Conservation (phyloP, 2,797 vertebrate species). For the Oreonectes daqikongensis region DNA sequence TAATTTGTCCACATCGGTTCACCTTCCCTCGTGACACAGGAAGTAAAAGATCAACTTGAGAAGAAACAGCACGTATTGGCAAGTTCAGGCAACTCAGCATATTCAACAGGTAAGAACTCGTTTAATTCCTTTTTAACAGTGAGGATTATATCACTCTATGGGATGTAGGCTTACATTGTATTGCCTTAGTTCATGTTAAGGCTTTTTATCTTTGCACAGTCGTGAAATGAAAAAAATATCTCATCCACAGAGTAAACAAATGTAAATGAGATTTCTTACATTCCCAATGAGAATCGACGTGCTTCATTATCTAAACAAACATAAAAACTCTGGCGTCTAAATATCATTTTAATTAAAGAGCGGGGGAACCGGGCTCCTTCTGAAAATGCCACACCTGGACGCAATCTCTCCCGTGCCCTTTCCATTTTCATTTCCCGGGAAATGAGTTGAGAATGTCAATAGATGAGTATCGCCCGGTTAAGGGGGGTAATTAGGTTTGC, state of each 20-base stretch:
- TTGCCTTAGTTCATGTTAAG: not conserved
- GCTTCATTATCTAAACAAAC: slow-evolving; percentile 81
- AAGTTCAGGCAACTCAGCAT: too few species aligned
- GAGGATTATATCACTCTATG: not conserved
- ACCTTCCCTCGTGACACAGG: too few species aligned
- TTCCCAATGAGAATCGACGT: slow-evolving; percentile 73
- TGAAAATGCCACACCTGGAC: slow-evolving; percentile 78
- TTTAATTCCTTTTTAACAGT: not conserved
- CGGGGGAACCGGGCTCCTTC: slow-evolving; percentile 62
- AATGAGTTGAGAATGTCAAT: slow-evolving; percentile 70
- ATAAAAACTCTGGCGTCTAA: slow-evolving; percentile 73
- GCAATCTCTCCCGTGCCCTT: slow-evolving; percentile 71
- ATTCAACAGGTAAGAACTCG: not conserved
- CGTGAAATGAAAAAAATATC: slow-evolving; percentile 11
- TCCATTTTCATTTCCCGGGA: slow-evolving; percentile 68
- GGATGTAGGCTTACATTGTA: not conserved
- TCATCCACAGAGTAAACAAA: slow-evolving; percentile 60
- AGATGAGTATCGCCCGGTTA: slow-evolving; percentile 71
- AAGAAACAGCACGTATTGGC: too few species aligned
- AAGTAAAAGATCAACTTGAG: too few species aligned
- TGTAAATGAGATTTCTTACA: slow-evolving; percentile 77
- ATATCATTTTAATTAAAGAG: slow-evolving; percentile 81
- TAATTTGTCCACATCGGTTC: too few species aligned
- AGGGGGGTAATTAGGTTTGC: slow-evolving; percentile 75
- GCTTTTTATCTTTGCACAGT: not conserved